Evolutionary conservation across 1,140 invertebrate species (phyloP).

Genomic region (Drosophila tani): DNA sequence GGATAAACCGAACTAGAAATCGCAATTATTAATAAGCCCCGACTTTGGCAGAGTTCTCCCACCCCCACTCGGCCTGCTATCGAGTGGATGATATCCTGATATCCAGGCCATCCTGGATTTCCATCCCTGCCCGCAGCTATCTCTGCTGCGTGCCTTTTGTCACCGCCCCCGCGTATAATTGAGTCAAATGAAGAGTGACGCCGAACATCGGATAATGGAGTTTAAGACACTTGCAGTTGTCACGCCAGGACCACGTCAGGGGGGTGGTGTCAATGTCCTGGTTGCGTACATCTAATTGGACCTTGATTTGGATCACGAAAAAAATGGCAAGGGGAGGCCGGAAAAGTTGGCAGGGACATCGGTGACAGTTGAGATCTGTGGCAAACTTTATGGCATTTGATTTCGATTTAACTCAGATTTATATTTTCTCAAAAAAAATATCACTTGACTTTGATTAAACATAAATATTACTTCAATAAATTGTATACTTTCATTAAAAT

Average conservation of each 20-base stretch:
- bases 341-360: not conserved
- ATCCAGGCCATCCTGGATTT: not conserved
- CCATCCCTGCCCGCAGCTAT: not conserved
- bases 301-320: slow-evolving; percentile 20
- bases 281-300: slow-evolving; percentile 37
- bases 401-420: not conserved
- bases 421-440: no score
- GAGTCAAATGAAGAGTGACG: slow-evolving; percentile 79
- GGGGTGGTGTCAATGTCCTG: slow-evolving; percentile 23
- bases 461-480: no score
- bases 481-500: no score
- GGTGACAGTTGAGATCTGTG: not conserved
- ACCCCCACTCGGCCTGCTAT: slow-evolving; percentile 36
- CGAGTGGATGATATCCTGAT: slow-evolving; percentile 20
- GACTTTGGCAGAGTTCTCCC: slow-evolving; percentile 10
- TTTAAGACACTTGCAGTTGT: slow-evolving; percentile 69
- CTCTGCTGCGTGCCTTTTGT: slow-evolving; percentile 24
- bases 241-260: slow-evolving; percentile 15
- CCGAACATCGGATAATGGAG: slow-evolving; percentile 78
- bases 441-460: not conserved
- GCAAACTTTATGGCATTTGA: not conserved
- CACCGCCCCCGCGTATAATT: slow-evolving; percentile 57
- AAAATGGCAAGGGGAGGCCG: no score
- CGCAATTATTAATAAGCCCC: slow-evolving; percentile 75
- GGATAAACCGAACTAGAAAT: slow-evolving; percentile 64